These are phyloP conservation scores for Alsophila aescularia DNA, from an alignment of 2,888 invertebrate genomes.

Conservation along the genomic window DNA sequence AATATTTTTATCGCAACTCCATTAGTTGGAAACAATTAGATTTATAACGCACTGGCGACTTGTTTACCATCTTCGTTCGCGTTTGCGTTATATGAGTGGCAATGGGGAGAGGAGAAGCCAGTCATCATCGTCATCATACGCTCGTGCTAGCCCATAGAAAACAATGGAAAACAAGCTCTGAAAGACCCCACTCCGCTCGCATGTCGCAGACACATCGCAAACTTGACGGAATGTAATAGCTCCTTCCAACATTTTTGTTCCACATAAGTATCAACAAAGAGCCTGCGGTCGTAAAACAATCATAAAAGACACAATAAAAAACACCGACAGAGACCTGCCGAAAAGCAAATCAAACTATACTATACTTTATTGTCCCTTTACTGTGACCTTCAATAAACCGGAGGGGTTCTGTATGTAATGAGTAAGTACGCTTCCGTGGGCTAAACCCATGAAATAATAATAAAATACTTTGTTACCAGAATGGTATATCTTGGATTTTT, in stretches of 20 bases:
- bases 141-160: no score
- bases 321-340: constrained; percentile 4
- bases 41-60: no score
- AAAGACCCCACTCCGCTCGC: no score
- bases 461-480: not conserved
- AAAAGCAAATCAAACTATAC: constrained; percentile 15
- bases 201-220: not conserved
- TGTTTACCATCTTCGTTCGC: no score
- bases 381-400: constrained; percentile 16
- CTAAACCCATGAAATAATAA: not conserved
- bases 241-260: not conserved
- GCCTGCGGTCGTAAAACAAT: constrained; percentile 14
- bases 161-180: no score
- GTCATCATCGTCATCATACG: no score
- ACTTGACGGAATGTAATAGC: not conserved
- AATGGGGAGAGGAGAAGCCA: no score
- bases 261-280: not conserved
- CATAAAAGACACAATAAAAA: constrained; percentile 14
- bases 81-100: no score
- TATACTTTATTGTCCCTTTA: constrained; percentile 3
- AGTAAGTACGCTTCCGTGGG: not conserved
- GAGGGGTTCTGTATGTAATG: not conserved
- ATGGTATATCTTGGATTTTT: not conserved
- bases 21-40: not conserved
- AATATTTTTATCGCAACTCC: not conserved